A percentile compares a stretch with the other conserved stretches of the same genome.
Conservation (phyloP, 2,888 invertebrate species). For the Melieria crassipennis region DNA sequence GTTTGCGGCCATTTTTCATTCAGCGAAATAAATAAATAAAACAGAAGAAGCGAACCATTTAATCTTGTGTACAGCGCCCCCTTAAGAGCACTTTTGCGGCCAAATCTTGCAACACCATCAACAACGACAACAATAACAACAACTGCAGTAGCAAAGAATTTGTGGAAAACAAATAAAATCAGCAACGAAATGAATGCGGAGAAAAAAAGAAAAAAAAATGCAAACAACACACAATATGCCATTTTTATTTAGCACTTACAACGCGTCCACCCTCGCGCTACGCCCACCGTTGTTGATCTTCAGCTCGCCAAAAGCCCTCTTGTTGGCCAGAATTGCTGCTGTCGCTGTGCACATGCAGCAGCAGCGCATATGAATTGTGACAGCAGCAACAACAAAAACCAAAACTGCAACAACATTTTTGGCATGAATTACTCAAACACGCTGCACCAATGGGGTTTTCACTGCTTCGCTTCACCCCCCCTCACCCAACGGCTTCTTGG, state of each 20-base stretch:
- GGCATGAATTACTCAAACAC: constrained; percentile 37
- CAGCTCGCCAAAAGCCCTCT: too few relatives aligned
- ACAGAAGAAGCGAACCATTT: constrained; percentile 17
- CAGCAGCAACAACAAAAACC: constrained; percentile 20
- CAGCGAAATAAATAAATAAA: constrained; percentile 8
- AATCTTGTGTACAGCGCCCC: constrained; percentile 35
- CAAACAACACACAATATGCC: constrained; percentile 20
- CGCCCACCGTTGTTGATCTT: background rate
- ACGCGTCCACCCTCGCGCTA: constrained; percentile 15
- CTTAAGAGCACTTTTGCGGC: constrained; percentile 48
- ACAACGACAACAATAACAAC: background rate
- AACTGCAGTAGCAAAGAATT: background rate
- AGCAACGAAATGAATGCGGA: background rate
- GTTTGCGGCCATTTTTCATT: constrained; percentile 20
- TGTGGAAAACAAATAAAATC: background rate
- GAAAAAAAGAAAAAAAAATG: constrained; percentile 6
- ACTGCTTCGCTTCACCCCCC: constrained; percentile 2
- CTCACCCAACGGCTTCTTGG: background rate
- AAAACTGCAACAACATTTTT: constrained; percentile 21
- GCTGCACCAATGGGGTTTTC: background rate
- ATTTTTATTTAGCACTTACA: constrained; percentile 45
- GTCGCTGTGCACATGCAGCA: background rate
- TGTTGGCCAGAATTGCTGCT: background rate
- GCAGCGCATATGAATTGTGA: constrained; percentile 6
- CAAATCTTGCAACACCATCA: constrained; percentile 39